A percentile compares a stretch with the other conserved stretches of the same genome.
Conservation (phyloP, 2,797 vertebrate species). For the Gymnothorax javanicus region DNA sequence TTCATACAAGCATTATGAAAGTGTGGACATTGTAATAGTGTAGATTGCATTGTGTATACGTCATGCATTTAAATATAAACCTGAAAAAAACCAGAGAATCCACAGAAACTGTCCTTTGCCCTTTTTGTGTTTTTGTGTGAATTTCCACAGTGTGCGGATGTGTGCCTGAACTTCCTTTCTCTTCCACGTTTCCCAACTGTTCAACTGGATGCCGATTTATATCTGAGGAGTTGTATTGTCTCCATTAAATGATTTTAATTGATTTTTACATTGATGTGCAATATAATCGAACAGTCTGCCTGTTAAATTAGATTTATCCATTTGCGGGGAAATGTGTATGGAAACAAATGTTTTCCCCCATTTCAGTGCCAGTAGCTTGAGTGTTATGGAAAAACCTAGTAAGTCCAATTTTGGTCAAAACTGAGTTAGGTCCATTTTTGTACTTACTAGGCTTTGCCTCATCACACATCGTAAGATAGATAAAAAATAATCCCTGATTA, state of each 20-base stretch:
- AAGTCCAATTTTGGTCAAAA: no score
- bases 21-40: constrained; percentile 91
- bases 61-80: constrained; percentile 94
- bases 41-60: constrained; percentile 92
- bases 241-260: constrained; percentile 47
- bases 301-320: background rate
- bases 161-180: background rate
- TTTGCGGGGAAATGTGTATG: background rate
- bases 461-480: no score
- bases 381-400: no score
- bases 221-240: background rate
- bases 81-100: constrained; percentile 62
- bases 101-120: constrained; percentile 48
- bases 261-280: constrained; percentile 35
- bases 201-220: background rate
- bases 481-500: no score
- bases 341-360: background rate
- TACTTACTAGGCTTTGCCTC: no score
- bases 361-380: background rate
- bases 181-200: background rate
- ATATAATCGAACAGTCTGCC: background rate
- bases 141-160: background rate
- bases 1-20: constrained; percentile 80
- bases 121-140: constrained; percentile 4
- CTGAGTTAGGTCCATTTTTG: no score